Conservation (phyloP, 2,888 invertebrate species). For the Epinotia demarniana region DNA sequence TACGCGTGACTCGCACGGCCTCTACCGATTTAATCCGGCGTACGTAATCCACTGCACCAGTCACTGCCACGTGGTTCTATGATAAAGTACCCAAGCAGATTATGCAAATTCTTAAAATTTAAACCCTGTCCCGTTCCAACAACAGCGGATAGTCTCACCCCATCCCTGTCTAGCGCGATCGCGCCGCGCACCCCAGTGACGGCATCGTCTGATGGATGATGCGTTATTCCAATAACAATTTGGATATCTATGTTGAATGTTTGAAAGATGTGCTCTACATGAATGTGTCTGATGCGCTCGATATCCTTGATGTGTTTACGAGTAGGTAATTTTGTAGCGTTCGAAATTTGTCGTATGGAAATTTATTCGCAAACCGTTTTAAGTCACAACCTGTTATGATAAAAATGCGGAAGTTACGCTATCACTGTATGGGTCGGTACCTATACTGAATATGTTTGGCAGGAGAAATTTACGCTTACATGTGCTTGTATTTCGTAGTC, state of each 20-base stretch:
- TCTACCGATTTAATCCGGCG: slow-evolving; percentile 74
- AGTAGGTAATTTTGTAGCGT: slow-evolving; percentile 44
- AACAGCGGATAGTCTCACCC: slow-evolving; percentile 51
- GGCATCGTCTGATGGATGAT: slow-evolving; percentile 82
- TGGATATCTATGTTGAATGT: slow-evolving; percentile 80
- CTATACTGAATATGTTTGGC: neutral
- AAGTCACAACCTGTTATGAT: neutral
- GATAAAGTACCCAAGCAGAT: slow-evolving; percentile 83
- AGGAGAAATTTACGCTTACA: neutral
- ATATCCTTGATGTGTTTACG: slow-evolving; percentile 45
- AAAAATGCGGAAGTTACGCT: slow-evolving; percentile 1
- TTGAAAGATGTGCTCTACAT: slow-evolving; percentile 64
- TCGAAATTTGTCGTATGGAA: slow-evolving; percentile 26
- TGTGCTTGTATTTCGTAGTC: too few relatives aligned
- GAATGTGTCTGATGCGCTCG: slow-evolving; percentile 49
- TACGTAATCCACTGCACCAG: slow-evolving; percentile 83
- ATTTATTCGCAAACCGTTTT: slow-evolving; percentile 20
- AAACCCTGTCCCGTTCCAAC: slow-evolving; percentile 65
- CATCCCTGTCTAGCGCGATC: slow-evolving; percentile 62
- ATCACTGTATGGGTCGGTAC: neutral
- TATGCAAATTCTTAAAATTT: slow-evolving; percentile 83
- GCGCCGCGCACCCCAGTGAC: slow-evolving; percentile 75
- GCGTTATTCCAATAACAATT: slow-evolving; percentile 84
- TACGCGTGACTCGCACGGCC: slow-evolving; percentile 62
- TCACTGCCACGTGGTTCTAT: slow-evolving; percentile 84